Evolutionary conservation across 2,888 invertebrate genomes (phyloP).

Genomic region (Volucella bombylans): DNA sequence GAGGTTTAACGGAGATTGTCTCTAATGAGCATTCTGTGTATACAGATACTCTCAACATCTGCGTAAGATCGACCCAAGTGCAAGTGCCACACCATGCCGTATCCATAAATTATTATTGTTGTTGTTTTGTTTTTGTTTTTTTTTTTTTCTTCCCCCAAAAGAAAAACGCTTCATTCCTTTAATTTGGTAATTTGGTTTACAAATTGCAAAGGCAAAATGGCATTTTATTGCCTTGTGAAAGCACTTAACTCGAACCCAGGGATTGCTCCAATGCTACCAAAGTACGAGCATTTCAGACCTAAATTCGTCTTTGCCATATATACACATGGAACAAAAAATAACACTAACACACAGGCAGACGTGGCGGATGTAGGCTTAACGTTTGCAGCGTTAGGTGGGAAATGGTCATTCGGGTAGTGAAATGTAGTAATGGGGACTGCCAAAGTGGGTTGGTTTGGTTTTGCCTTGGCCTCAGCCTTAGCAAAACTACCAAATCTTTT

Average conservation of each 20-base stretch:
- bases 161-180: slow-evolving; percentile 64
- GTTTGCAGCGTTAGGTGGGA: slow-evolving; percentile 63
- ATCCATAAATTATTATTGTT: slow-evolving; percentile 68
- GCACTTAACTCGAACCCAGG: slow-evolving; percentile 70
- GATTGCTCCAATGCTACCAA: slow-evolving; percentile 60
- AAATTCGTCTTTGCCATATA: slow-evolving; percentile 43
- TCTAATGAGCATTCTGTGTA: slow-evolving; percentile 52
- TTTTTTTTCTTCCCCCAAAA: slow-evolving; percentile 39
- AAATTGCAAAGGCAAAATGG: slow-evolving; percentile 71
- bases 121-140: too few species aligned
- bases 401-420: slow-evolving; percentile 63
- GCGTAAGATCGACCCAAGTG: slow-evolving; percentile 49
- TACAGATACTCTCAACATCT: slow-evolving; percentile 39
- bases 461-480: slow-evolving; percentile 12
- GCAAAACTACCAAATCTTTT: slow-evolving; percentile 69
- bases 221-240: slow-evolving; percentile 72
- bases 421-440: slow-evolving; percentile 43
- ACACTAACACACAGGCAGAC: slow-evolving; percentile 31
- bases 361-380: slow-evolving; percentile 48
- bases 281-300: slow-evolving; percentile 51
- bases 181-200: slow-evolving; percentile 73
- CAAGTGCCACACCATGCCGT: slow-evolving; percentile 44
- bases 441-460: slow-evolving; percentile 52
- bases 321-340: slow-evolving; percentile 28
- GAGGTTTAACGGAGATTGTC: neutral